phyloP scores from a whole-genome alignment of 2,113 vertebrate genomes.

The Pithys albifrons region DNA sequence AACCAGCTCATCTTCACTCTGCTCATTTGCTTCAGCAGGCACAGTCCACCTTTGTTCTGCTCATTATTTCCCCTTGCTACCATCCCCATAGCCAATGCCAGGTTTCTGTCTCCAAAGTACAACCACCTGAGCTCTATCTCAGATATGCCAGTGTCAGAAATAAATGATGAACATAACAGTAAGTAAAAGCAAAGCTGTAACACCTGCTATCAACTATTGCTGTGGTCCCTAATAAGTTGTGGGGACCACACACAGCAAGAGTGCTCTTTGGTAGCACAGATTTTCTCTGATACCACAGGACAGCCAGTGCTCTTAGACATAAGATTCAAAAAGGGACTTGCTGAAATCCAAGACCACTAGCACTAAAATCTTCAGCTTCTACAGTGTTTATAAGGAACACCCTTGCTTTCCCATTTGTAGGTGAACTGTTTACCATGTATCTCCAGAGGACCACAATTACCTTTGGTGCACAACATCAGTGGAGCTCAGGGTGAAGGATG shows the following conservation, averaged over 20 bases:
- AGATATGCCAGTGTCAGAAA: neutral
- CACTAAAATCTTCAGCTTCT: neutral
- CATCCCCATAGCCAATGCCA: neutral
- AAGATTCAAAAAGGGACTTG: neutral
- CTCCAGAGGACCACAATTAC: neutral
- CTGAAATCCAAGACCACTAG: neutral
- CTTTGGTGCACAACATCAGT: neutral
- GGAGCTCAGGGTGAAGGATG: neutral
- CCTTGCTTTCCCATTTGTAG: neutral
- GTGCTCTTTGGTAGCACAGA: neutral
- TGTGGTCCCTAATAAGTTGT: neutral
- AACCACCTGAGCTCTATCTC: neutral
- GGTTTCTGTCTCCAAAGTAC: neutral
- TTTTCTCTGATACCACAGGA: neutral
- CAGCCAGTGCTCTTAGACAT: neutral
- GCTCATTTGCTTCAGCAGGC: neutral
- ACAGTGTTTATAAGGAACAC: neutral
- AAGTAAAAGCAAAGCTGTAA: neutral
- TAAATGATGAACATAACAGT: neutral
- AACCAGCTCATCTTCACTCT: neutral
- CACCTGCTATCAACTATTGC: neutral
- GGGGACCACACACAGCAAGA: neutral
- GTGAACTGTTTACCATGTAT: neutral
- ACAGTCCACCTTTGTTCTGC: neutral
- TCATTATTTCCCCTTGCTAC: neutral